phyloP scores from a whole-genome alignment of 2,113 vertebrate species.

The Ptyas mucosa region DNA sequence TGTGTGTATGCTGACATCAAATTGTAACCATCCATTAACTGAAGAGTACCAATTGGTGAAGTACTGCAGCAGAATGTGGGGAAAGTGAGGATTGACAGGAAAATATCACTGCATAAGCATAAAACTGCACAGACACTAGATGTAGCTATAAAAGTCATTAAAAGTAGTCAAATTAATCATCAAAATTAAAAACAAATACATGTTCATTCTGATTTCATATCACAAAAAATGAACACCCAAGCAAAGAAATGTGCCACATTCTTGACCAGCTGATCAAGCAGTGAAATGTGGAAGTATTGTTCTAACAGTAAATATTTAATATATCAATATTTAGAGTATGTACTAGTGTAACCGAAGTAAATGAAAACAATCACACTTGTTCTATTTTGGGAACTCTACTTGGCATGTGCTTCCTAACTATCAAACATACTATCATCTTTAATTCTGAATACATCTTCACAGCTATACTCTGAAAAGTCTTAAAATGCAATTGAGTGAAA shows the following conservation, averaged over 20 bases:
- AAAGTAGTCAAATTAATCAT: not conserved
- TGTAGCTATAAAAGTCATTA: not conserved
- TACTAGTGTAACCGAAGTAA: not conserved
- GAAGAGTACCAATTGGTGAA: not conserved
- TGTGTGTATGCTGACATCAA: not conserved
- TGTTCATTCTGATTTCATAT: not conserved
- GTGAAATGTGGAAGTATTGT: not conserved
- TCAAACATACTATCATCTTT: not conserved
- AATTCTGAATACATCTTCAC: not conserved
- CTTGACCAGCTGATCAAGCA: not conserved
- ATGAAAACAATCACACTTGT: not conserved
- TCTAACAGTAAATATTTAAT: not conserved
- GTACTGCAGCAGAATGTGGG: not conserved
- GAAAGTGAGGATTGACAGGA: not conserved
- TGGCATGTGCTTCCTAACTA: not conserved
- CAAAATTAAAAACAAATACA: not conserved
- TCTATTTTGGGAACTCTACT: not conserved
- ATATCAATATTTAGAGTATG: not conserved
- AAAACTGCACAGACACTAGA: not conserved
- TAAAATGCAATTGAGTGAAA: not conserved
- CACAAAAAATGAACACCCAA: not conserved
- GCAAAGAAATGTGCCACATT: not conserved
- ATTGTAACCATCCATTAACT: not conserved
- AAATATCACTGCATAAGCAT: not conserved
- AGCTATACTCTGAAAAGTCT: not conserved